Evolutionary conservation across 2,113 vertebrate species (phyloP).

Genomic region (Emydocephalus ijimae): DNA sequence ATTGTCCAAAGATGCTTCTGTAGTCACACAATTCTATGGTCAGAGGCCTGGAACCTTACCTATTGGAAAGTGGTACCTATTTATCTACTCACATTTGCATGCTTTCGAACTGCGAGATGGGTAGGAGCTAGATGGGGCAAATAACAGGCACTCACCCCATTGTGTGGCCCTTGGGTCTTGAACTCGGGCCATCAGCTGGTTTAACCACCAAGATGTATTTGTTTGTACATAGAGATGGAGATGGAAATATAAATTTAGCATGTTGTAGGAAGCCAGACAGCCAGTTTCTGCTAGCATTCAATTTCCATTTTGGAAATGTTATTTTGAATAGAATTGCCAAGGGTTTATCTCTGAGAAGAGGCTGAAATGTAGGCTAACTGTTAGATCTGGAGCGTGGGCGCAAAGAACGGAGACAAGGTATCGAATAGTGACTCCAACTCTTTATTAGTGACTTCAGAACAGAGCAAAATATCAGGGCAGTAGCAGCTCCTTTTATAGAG

Average conservation of each 20-base stretch:
- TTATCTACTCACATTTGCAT: neutral
- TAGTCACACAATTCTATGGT: neutral
- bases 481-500: no score
- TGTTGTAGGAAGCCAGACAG: neutral
- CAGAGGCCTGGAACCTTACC: neutral
- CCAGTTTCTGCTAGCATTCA: neutral
- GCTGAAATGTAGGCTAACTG: constrained; percentile 14
- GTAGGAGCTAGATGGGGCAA: neutral
- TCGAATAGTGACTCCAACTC: no score
- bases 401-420: no score
- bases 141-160: neutral
- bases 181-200: neutral
- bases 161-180: neutral
- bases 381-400: no score
- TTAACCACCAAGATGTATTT: neutral
- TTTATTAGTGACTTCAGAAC: no score
- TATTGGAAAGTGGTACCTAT: neutral
- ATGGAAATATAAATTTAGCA: neutral
- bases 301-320: constrained; percentile 16
- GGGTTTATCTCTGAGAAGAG: constrained; percentile 44
- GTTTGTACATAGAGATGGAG: no score
- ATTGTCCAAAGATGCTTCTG: neutral
- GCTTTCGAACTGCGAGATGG: neutral
- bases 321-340: constrained; percentile 28
- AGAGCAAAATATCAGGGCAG: no score